Conservation (phyloP, 2,797 vertebrate genomes). For the Morus bassanus region DNA sequence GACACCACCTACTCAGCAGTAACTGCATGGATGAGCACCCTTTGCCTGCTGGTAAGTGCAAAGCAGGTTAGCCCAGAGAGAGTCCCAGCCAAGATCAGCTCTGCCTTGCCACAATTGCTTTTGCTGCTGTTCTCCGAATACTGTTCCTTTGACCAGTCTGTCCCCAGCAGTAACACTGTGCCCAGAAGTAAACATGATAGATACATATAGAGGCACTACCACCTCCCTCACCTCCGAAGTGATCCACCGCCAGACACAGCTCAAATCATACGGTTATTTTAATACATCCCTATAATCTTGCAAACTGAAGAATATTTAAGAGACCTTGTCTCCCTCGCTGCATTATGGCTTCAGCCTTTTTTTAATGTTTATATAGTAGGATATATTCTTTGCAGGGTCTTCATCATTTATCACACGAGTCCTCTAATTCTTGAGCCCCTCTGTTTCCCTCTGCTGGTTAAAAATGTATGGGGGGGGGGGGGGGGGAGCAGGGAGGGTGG, state of each 20-base stretch:
- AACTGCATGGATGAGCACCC: neutral
- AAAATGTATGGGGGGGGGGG: neutral
- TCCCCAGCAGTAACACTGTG: neutral
- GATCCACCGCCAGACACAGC: neutral
- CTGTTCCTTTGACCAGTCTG: neutral
- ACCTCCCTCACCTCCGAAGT: neutral
- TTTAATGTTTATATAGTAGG: neutral
- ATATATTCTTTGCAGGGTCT: neutral
- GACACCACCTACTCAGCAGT: neutral
- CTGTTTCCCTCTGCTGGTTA: slow-evolving; percentile 22
- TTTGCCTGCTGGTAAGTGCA: neutral
- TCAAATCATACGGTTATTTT: neutral
- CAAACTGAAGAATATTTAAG: neutral
- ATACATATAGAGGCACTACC: neutral
- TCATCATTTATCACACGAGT: neutral
- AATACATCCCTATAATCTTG: neutral
- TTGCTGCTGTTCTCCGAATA: neutral
- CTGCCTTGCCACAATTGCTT: neutral
- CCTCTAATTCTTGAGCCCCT: neutral
- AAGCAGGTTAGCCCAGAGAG: neutral
- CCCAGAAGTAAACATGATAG: neutral
- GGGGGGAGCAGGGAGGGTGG: neutral
- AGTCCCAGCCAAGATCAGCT: neutral
- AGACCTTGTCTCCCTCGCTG: neutral
- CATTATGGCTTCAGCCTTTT: neutral